phyloP scores from a whole-genome alignment of 23 tunicate genomes.

The Styela plicata region DNA sequence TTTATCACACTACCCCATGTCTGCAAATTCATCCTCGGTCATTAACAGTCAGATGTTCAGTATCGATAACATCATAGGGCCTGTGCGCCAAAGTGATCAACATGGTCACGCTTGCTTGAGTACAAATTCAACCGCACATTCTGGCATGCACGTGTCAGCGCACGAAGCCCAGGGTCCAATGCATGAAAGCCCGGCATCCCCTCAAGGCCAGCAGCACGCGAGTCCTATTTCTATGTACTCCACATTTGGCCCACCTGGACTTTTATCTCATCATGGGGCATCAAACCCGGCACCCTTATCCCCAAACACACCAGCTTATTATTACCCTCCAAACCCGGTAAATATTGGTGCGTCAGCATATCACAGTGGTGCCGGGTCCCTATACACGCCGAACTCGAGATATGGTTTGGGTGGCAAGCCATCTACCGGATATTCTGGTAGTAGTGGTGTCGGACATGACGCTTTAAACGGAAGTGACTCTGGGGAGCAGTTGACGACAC shows the following conservation, averaged over 20 bases:
- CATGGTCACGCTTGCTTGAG: slow-evolving; percentile 14
- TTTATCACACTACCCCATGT: slow-evolving; percentile 58
- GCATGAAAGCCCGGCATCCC: slow-evolving; percentile 7
- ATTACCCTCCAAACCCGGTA: slow-evolving; percentile 16
- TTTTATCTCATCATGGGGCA: background rate
- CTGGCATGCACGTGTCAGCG: background rate
- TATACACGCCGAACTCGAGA: slow-evolving; percentile 22
- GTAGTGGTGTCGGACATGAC: background rate
- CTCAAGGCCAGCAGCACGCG: slow-evolving; percentile 4
- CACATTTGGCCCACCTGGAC: slow-evolving; percentile 18
- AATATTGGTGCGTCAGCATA: slow-evolving; percentile 12
- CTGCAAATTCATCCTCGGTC: slow-evolving; percentile 39
- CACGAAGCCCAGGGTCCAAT: background rate
- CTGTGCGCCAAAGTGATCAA: slow-evolving; percentile 9
- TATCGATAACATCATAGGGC: slow-evolving; percentile 91
- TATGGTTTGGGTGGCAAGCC: background rate
- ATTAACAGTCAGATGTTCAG: slow-evolving; percentile 72
- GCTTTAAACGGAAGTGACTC: background rate
- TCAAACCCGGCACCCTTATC: slow-evolving; percentile 8
- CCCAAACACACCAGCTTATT: slow-evolving; percentile 21
- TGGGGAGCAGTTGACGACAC: slow-evolving; percentile 27
- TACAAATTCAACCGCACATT: slow-evolving; percentile 11
- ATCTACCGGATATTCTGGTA: slow-evolving; percentile 1
- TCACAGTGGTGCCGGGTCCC: slow-evolving; percentile 14
- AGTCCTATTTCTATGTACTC: slow-evolving; percentile 24